Evolutionary conservation across 2,113 vertebrate species (phyloP).

Genomic region (Catharus minimus): DNA sequence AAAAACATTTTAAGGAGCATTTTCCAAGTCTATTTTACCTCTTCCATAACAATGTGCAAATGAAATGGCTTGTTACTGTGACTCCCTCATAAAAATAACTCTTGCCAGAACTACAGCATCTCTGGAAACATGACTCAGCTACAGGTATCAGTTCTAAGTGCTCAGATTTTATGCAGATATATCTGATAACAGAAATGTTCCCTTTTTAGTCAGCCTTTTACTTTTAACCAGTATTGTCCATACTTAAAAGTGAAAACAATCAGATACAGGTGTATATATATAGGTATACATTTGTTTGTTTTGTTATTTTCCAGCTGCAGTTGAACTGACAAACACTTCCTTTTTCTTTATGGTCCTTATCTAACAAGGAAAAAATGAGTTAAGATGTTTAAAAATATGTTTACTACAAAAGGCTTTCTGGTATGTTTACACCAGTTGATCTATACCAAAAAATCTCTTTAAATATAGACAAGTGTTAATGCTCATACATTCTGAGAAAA

Average conservation of each 20-base stretch:
- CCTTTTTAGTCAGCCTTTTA: neutral
- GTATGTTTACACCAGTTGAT: neutral
- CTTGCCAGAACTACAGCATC: neutral
- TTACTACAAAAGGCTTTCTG: neutral
- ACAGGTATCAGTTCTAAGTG: neutral
- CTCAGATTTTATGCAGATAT: neutral
- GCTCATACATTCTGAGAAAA: neutral
- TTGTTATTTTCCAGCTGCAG: neutral
- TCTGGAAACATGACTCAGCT: neutral
- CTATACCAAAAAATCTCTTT: neutral
- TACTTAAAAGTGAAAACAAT: neutral
- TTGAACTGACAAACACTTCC: neutral
- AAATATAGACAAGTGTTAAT: neutral
- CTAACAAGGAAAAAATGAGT: neutral
- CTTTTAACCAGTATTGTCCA: neutral
- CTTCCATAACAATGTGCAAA: neutral
- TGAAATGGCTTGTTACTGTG: neutral
- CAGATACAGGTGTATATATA: neutral
- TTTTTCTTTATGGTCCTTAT: neutral
- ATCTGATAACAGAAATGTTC: neutral
- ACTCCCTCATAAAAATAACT: neutral
- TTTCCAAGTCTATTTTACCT: neutral
- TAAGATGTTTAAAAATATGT: neutral
- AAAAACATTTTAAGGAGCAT: neutral
- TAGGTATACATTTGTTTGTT: neutral